A percentile compares a stretch with the other conserved stretches of the same genome.
Evolutionary conservation across 2,888 invertebrate species (phyloP).

Genomic region (Schrankia costaestrigalis): DNA sequence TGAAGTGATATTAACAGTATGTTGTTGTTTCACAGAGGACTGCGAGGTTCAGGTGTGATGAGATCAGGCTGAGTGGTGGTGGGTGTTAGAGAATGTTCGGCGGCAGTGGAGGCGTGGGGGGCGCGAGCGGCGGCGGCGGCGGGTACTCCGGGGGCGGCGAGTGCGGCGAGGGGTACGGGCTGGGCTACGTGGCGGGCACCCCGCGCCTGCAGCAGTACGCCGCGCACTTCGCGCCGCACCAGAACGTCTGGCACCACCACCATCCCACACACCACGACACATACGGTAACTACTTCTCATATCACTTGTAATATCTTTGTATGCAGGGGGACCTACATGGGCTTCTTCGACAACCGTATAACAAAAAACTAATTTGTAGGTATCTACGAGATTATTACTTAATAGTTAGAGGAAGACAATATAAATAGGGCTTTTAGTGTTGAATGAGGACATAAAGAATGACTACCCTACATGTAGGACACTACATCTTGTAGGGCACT

Average conservation of each 20-base stretch:
- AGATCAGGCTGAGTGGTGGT: constrained; percentile 15
- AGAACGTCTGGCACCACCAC: constrained; percentile 72
- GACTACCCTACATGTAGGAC: too few relatives aligned
- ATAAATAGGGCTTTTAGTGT: too few relatives aligned
- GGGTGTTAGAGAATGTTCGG: constrained; percentile 32
- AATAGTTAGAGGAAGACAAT: too few relatives aligned
- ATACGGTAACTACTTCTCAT: constrained; percentile 66
- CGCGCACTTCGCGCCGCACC: constrained; percentile 71
- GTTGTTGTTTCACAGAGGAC: constrained; percentile 23
- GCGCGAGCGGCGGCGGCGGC: constrained; percentile 38
- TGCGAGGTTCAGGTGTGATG: constrained; percentile 26
- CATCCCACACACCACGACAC: constrained; percentile 66
- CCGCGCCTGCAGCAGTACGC: constrained; percentile 71
- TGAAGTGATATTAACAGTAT: too few relatives aligned
- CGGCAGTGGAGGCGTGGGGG: constrained; percentile 48
- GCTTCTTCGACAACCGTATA: too few relatives aligned
- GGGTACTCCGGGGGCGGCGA: constrained; percentile 42
- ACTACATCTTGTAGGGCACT: too few relatives aligned
- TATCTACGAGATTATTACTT: too few relatives aligned
- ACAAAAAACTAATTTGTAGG: too few relatives aligned
- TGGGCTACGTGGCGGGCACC: constrained; percentile 61
- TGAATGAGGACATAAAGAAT: too few relatives aligned
- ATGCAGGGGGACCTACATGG: too few relatives aligned
- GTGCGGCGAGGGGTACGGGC: constrained; percentile 61
- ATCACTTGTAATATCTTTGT: too few relatives aligned